Base-by-base conservation (phyloP, 2,797 vertebrate genomes). In the Kryptopterus vitreolus region DNA sequence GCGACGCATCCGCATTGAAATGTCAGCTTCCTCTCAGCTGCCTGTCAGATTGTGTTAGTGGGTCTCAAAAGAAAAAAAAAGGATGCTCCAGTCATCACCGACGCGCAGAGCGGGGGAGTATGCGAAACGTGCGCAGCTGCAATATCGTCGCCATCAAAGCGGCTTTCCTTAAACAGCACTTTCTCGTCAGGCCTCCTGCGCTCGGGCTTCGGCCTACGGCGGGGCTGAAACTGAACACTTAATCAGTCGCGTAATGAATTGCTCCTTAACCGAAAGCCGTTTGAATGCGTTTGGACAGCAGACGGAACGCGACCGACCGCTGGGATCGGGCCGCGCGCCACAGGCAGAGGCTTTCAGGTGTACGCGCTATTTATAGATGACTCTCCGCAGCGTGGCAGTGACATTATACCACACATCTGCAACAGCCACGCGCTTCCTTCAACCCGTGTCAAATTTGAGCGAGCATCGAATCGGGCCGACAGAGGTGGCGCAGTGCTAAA, bases 11-110 rank as follows among this genome's bases (percentile, higher is more conserved):
- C 66, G 43, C 70, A 78, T 8, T 52, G 9, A 81, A 85, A 85
- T 75, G 81, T 58, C 77, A 35, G 53, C 61, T 83, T 86, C 73
- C 81, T 81, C 79, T 83, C 65, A 59, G 78, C 29, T 26, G 22
- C 20, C 15, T 29, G 68, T 82, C 53, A n/a, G 52, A 29, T 50
- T 72, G 48, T 8, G 46, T 26, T 48, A 43, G 52, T 57, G n/a
- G 68, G 73, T 59, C 29, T 35, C 53, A 35, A 31, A 29, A 33
- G 2, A 33, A 76, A 38, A 35, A 31, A 29, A 33, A 2, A 33
- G 69, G 22, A 13, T 59, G 72, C 38, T 59, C 53, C 62, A 46
- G 55, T 31, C 58, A n/a, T 46, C 48, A 29, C 46, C 29, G 38
- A 43, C 13, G 31, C 20, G n/a, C 7, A 46, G 29, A 35, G 33